Percentiles rank a stretch among this genome's conserved stretches.
These are phyloP conservation scores for Podarcis raffonei DNA, from an alignment of 2,113 vertebrate species.

Conservation along the genomic window DNA sequence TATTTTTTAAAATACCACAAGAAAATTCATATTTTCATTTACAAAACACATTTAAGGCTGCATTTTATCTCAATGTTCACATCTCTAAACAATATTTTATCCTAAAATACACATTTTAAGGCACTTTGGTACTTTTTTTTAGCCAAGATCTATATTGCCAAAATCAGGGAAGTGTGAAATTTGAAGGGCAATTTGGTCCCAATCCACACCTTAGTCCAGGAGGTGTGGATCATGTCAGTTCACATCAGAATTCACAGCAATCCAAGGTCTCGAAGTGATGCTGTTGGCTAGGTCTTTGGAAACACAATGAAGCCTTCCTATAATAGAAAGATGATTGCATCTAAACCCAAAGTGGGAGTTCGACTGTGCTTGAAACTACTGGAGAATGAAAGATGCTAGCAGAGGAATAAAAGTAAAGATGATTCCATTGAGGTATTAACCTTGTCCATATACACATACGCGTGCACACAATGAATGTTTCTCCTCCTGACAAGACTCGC, in stretches of 20 bases:
- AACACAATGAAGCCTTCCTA: not conserved
- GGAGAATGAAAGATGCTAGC: accelerated
- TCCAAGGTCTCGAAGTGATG: accelerated
- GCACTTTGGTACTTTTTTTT: not conserved
- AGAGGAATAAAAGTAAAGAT: not conserved
- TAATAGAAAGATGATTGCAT: not conserved
- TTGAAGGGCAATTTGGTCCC: not conserved
- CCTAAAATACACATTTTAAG: not conserved
- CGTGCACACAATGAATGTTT: not conserved
- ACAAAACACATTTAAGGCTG: not conserved
- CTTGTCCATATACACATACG: not conserved
- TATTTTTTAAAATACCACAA: too few species aligned
- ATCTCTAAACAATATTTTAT: not conserved
- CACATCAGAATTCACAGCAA: too few species aligned
- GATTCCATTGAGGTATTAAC: not conserved
- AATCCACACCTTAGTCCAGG: too few species aligned
- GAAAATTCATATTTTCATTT: not conserved
- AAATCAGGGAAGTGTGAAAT: not conserved
- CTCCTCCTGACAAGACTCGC: not conserved
- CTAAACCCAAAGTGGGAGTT: not conserved
- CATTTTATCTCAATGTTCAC: not conserved
- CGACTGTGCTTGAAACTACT: not conserved
- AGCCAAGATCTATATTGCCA: not conserved
- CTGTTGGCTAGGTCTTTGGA: not conserved
- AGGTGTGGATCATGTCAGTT: too few species aligned